Conservation (phyloP, 2,888 invertebrate genomes). For the Heliconius aoede region DNA sequence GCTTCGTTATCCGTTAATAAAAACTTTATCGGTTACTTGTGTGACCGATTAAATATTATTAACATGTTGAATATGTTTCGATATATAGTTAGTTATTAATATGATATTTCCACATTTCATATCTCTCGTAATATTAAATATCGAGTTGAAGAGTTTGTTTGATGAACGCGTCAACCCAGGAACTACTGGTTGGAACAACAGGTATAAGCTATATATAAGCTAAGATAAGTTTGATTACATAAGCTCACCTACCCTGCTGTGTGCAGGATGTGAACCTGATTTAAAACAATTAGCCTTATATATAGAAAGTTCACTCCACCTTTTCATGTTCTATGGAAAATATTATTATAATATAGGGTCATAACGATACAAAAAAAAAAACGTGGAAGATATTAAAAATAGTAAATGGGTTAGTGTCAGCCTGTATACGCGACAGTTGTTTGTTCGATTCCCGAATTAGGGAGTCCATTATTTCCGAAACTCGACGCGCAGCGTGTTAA, state of each 20-base stretch:
- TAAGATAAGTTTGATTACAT: too few relatives aligned
- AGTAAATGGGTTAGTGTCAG: too few relatives aligned
- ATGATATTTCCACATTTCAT: background rate
- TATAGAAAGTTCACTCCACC: too few relatives aligned
- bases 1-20: conserved; percentile 26
- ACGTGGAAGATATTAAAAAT: background rate
- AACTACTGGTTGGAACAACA: background rate
- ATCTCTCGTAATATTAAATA: background rate
- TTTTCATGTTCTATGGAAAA: too few relatives aligned
- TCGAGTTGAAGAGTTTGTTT: too few relatives aligned
- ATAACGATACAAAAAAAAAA: background rate
- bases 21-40: conserved; percentile 24
- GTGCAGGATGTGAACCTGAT: too few relatives aligned
- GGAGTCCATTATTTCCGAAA: background rate
- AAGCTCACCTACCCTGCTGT: too few relatives aligned
- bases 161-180: too few relatives aligned
- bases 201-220: too few relatives aligned
- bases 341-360: too few relatives aligned
- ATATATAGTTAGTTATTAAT: background rate
- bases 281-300: too few relatives aligned
- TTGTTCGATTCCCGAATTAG: background rate
- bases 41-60: conserved; percentile 17
- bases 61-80: background rate
- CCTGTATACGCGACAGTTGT: background rate
- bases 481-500: background rate